Percentiles rank a stretch among this genome's conserved stretches.
These are phyloP conservation scores for Drosophila asahinai DNA, from an alignment of 1,140 invertebrate genomes.

Conservation along the genomic window DNA sequence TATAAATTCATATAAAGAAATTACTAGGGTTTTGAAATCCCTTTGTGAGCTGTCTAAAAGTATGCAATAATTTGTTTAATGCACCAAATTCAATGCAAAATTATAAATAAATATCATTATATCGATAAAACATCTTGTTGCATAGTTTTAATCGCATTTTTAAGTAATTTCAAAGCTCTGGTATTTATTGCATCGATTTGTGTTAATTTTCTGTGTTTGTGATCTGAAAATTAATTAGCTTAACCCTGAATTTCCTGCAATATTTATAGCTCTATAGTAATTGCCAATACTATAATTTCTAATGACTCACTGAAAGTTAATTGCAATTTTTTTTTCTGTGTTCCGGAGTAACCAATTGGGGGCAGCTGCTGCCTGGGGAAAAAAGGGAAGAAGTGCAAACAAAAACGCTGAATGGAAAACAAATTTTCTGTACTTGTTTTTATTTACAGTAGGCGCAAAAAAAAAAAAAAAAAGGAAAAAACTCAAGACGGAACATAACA, in stretches of 20 bases:
- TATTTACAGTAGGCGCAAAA: conserved; percentile 56
- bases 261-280: no score
- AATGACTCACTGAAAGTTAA: not conserved
- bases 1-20: no score
- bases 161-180: no score
- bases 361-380: conserved; percentile 12
- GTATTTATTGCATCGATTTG: no score
- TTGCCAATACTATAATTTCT: not conserved
- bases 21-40: no score
- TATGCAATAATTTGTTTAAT: no score
- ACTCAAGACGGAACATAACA: conserved; percentile 42
- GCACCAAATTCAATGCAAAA: no score
- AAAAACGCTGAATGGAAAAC: conserved; percentile 54
- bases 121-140: no score
- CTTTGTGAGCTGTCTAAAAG: no score
- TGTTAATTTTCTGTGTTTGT: not conserved
- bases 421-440: conserved; percentile 53
- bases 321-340: not conserved
- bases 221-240: not conserved
- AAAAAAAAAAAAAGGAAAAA: conserved; percentile 9
- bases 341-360: conserved; percentile 4
- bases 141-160: no score
- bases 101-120: no score
- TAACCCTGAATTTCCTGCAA: not conserved
- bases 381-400: conserved; percentile 43